phyloP scores from a whole-genome alignment of 2,888 invertebrate species.

The Ptychoptera contaminata region DNA sequence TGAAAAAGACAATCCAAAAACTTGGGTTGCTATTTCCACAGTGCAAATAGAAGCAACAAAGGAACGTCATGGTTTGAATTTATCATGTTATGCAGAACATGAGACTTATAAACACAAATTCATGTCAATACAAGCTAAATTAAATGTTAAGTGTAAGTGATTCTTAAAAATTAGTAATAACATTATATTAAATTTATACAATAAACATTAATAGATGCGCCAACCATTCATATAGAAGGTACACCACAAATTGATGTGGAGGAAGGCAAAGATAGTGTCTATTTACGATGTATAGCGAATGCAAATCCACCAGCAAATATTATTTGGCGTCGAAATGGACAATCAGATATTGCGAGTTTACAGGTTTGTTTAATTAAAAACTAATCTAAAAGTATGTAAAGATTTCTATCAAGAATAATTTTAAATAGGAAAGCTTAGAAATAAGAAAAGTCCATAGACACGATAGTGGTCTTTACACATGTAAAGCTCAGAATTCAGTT shows the following conservation, averaged over 20 bases:
- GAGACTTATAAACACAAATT: slow-evolving; percentile 65
- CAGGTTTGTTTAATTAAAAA: slow-evolving; percentile 31
- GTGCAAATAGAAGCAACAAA: slow-evolving; percentile 67
- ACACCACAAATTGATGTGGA: slow-evolving; percentile 50
- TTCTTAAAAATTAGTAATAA: not conserved
- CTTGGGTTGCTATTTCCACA: slow-evolving; percentile 74
- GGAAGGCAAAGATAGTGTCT: slow-evolving; percentile 52
- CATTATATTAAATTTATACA: no score
- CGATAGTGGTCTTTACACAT: slow-evolving; percentile 57
- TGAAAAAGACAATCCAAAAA: slow-evolving; percentile 68
- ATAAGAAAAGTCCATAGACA: slow-evolving; percentile 39
- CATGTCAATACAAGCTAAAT: slow-evolving; percentile 58
- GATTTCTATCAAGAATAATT: slow-evolving; percentile 15
- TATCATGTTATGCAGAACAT: slow-evolving; percentile 71
- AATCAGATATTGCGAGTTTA: slow-evolving; percentile 44
- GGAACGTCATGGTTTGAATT: slow-evolving; percentile 60
- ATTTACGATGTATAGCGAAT: slow-evolving; percentile 51
- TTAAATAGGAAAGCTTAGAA: slow-evolving; percentile 36
- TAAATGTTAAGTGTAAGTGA: slow-evolving; percentile 77
- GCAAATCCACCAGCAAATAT: slow-evolving; percentile 60
- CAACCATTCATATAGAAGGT: slow-evolving; percentile 43
- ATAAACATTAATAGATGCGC: slow-evolving; percentile 34
- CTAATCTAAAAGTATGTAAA: slow-evolving; percentile 7
- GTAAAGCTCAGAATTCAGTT: slow-evolving; percentile 70
- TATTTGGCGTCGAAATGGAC: slow-evolving; percentile 49